A percentile compares a stretch with the other conserved stretches of the same genome.
Conservation (phyloP, 2,113 vertebrate species). For the Amphiprion ocellaris region DNA sequence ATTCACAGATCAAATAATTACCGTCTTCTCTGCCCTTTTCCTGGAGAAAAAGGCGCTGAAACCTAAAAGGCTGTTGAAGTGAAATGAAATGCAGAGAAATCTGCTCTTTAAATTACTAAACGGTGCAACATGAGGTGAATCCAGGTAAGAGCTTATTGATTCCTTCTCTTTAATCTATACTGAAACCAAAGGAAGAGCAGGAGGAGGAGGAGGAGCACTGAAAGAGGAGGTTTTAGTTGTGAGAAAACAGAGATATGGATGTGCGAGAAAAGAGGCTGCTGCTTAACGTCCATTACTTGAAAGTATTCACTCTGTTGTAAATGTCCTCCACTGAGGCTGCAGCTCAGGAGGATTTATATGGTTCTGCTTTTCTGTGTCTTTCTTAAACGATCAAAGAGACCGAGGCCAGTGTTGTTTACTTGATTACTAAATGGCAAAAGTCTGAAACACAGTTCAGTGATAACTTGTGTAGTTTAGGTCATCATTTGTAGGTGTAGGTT, state of each 20-base stretch:
- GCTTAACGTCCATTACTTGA: not conserved
- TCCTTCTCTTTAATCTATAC: slow-evolving; percentile 8
- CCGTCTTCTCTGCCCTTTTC: no score
- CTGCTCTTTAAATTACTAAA: not conserved
- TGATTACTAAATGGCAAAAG: slow-evolving; percentile 4
- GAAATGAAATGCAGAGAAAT: not conserved
- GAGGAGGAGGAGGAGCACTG: not conserved
- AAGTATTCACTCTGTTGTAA: not conserved
- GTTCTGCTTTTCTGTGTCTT: slow-evolving; percentile 1
- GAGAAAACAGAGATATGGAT: not conserved
- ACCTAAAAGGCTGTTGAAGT: not conserved
- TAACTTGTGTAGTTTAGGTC: no score
- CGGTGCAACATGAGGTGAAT: slow-evolving; percentile 24
- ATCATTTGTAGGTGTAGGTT: no score
- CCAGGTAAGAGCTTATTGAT: slow-evolving; percentile 33
- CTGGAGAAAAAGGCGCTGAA: not conserved
- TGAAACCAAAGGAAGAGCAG: slow-evolving; percentile 11
- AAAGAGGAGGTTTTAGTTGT: not conserved
- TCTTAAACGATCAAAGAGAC: slow-evolving; percentile 4
- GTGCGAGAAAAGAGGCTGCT: not conserved
- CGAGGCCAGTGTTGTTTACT: not conserved
- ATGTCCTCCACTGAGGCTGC: slow-evolving; percentile 9
- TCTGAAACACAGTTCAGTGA: not conserved
- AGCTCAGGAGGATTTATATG: slow-evolving; percentile 27
- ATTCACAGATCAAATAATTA: no score